Percentiles rank a stretch among this genome's conserved stretches.
phyloP scores from a whole-genome alignment of 2,113 vertebrate species.

The Helogale parvula region DNA sequence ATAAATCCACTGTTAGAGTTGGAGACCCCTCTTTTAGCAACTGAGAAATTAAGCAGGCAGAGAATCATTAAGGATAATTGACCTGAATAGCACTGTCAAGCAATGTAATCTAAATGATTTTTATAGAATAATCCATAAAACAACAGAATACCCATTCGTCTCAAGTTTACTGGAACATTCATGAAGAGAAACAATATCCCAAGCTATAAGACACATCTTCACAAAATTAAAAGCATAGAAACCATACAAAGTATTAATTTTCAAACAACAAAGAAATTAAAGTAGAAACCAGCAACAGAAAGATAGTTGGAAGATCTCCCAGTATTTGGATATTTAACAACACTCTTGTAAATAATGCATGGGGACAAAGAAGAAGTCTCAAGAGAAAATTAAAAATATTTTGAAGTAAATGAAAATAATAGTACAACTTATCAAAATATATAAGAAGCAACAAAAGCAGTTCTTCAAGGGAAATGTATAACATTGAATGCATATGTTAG shows the following conservation, averaged over 20 bases:
- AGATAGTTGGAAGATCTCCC: background rate
- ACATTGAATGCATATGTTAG: background rate
- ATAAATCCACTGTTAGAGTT: background rate
- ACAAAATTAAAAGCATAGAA: background rate
- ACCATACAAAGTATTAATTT: background rate
- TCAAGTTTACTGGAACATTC: background rate
- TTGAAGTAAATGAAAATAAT: background rate
- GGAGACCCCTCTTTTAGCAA: background rate
- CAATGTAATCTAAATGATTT: background rate
- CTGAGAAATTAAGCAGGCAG: background rate
- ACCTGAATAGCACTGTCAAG: background rate
- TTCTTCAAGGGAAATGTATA: background rate
- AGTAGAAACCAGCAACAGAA: background rate
- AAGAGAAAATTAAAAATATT: background rate
- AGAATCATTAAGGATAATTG: background rate
- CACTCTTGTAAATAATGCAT: background rate
- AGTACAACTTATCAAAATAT: background rate
- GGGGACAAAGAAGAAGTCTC: background rate
- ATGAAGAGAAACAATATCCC: background rate
- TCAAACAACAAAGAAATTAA: background rate
- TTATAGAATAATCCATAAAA: background rate
- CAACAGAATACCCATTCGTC: background rate
- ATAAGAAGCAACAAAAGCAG: background rate
- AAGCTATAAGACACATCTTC: background rate
- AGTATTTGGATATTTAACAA: background rate